phyloP scores from a whole-genome alignment of 2,113 vertebrate genomes.

The Rhizomys pruinosus region DNA sequence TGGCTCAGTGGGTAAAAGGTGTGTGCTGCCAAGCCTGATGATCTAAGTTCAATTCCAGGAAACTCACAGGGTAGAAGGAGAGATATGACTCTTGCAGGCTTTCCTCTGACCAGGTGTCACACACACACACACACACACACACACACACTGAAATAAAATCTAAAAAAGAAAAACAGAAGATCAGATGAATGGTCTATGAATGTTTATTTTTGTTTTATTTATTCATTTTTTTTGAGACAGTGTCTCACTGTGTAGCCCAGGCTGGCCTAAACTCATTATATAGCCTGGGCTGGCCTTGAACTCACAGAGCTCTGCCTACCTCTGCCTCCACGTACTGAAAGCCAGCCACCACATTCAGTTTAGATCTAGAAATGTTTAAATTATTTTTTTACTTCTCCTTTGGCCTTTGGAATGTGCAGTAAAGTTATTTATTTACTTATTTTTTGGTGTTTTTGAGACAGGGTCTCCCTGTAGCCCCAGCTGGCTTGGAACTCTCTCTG shows the following conservation, averaged over 20 bases:
- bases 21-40: not conserved
- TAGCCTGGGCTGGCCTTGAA: not conserved
- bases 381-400: not conserved
- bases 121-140: not conserved
- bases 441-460: not conserved
- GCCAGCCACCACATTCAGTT: not conserved
- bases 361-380: too few species aligned
- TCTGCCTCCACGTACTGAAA: not conserved
- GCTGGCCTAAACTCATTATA: not conserved
- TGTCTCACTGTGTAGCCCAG: not conserved
- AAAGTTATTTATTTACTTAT: not conserved
- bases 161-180: not conserved
- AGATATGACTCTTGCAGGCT: not conserved
- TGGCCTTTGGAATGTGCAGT: slow-evolving; percentile 14
- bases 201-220: slow-evolving; percentile 16
- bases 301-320: not conserved
- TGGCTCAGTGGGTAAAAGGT: not conserved
- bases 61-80: not conserved
- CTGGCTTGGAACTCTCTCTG: too few species aligned
- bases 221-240: not conserved
- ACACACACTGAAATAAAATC: not conserved
- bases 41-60: not conserved
- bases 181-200: not conserved
- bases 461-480: too few species aligned
- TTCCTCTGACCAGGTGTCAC: not conserved